A percentile compares a stretch with the other conserved stretches of the same genome.
These are phyloP conservation scores for Drosophila pegasa DNA, from an alignment of 2,888 invertebrate species.

Conservation along the genomic window DNA sequence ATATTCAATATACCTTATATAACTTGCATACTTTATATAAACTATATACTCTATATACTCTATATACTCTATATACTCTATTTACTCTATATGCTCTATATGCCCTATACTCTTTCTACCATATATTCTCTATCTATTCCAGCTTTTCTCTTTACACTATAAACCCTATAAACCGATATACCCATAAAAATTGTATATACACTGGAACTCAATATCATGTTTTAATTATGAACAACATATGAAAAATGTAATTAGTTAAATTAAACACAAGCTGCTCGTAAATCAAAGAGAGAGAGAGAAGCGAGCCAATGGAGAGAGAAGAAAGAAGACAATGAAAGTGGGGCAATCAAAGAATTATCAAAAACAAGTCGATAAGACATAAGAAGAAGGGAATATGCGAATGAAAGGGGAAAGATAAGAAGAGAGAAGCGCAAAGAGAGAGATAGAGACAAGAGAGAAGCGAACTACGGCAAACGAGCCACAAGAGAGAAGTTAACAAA, in stretches of 20 bases:
- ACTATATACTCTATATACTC: background rate
- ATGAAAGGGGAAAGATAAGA: background rate
- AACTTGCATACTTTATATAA: background rate
- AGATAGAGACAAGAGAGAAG: background rate
- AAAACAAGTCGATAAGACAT: background rate
- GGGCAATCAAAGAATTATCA: background rate
- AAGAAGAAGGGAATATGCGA: background rate
- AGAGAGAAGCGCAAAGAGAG: background rate
- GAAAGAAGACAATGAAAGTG: background rate
- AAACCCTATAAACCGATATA: too few relatives aligned
- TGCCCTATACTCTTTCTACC: too few relatives aligned
- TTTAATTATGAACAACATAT: constrained; percentile 14
- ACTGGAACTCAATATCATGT: background rate
- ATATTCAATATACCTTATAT: background rate
- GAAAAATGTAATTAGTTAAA: constrained; percentile 18
- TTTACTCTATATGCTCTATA: too few relatives aligned
- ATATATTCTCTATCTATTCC: too few relatives aligned
- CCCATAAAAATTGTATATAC: too few relatives aligned
- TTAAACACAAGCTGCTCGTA: constrained; percentile 5
- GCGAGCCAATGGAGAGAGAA: background rate
- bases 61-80: background rate
- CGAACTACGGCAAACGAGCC: background rate
- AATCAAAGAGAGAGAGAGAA: background rate
- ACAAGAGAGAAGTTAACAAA: background rate
- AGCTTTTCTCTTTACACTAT: too few relatives aligned